Evolutionary conservation across 2,113 vertebrate genomes (phyloP).

Genomic region (Willisornis vidua): DNA sequence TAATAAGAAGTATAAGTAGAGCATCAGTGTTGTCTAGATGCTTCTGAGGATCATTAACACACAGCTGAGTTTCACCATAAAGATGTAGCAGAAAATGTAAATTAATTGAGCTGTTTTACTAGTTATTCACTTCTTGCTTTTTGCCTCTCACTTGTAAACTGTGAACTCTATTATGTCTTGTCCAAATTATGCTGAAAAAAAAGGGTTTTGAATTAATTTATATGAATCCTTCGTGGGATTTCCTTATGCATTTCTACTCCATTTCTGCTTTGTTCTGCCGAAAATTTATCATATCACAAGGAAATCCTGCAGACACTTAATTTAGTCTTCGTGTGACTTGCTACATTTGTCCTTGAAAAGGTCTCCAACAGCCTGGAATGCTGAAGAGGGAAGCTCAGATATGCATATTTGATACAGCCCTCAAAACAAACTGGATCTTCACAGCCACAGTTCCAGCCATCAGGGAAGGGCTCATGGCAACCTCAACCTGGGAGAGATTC

Average conservation of each 20-base stretch:
- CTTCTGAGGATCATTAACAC: constrained; percentile 42
- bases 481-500: background rate
- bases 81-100: constrained; percentile 22
- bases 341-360: background rate
- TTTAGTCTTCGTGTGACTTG: background rate
- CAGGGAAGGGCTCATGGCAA: background rate
- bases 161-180: background rate
- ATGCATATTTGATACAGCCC: background rate
- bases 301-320: background rate
- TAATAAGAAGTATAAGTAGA: constrained; percentile 36
- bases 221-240: background rate
- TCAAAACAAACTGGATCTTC: background rate
- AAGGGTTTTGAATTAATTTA: background rate
- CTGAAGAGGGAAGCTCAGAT: background rate
- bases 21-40: constrained; percentile 11
- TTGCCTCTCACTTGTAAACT: constrained; percentile 1
- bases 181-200: background rate
- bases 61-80: constrained; percentile 34
- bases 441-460: background rate
- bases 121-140: constrained; percentile 17
- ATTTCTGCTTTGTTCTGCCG: constrained; percentile 13
- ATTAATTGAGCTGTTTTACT: constrained; percentile 39
- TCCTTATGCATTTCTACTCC: background rate
- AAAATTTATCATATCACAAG: background rate
- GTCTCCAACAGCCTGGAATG: background rate